Conservation (phyloP, 2,888 invertebrate genomes). For the Clivina fossor region DNA sequence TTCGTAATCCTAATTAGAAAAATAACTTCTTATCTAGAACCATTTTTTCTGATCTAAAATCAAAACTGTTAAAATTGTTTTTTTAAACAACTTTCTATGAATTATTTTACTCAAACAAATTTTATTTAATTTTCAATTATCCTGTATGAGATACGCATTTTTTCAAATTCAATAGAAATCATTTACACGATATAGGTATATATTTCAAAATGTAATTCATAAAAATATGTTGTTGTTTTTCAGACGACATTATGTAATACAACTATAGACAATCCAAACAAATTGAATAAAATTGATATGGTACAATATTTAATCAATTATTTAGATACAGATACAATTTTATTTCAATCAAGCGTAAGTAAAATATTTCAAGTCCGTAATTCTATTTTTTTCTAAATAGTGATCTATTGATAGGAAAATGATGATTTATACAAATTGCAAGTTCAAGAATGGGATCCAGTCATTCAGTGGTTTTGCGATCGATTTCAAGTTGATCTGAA, state of each 20-base stretch:
- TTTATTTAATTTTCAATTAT: too few species aligned
- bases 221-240: conserved; percentile 44
- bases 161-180: too few species aligned
- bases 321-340: conserved; percentile 78
- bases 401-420: conserved; percentile 62
- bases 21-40: too few species aligned
- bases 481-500: conserved; percentile 72
- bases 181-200: too few species aligned
- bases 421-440: conserved; percentile 76
- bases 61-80: too few species aligned
- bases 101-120: too few species aligned
- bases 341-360: conserved; percentile 74
- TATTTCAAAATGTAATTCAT: too few species aligned
- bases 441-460: conserved; percentile 82
- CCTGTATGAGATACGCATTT: too few species aligned
- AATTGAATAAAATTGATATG: conserved; percentile 72
- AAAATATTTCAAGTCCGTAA: neutral
- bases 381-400: conserved; percentile 15
- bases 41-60: too few species aligned
- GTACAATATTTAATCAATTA: conserved; percentile 78
- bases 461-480: conserved; percentile 87
- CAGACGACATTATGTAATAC: conserved; percentile 89
- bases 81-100: too few species aligned
- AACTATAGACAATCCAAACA: conserved; percentile 88
- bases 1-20: too few species aligned